Evolutionary conservation across 2,888 invertebrate species (phyloP), one percentile per base, ranked within the genome.

Genomic region (Drosophila prolongata): DNA sequence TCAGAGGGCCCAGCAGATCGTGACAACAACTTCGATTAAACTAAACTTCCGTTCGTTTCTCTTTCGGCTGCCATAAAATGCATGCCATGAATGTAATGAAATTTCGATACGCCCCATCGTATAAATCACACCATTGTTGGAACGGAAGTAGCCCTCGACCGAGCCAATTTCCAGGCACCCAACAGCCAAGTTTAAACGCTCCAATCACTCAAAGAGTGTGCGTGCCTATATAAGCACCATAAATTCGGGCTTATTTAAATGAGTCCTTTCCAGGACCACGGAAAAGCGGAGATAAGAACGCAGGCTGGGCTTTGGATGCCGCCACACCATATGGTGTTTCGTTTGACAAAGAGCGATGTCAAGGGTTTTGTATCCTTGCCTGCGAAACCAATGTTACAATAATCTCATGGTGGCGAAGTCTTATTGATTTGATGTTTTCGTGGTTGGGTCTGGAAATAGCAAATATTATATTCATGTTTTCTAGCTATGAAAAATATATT

Each of bases 21-120:
- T 80, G 84, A 73, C 86, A 87, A 75, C 70, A 81, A 83, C 78
- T 87, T 88, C 83, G 89, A 83, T 86, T 88, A 86, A 86, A 83
- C 80, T 83, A 79, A 89, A 80, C 73, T 86, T 83, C 84, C 89
- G 77, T 60, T 77, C 58, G 58, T 49, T 43, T 49, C 42, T 30
- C 42, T 44, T 46, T 27, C 10, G 54, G 44, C 54, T 50, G 57
- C 59, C 54, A 54, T 64, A 55, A 60, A 73, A 79, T 56, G 75
- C 67, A 49, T 42, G 53, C 68, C 64, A 69, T 59, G 58, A 56
- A 56, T 73, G 74, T 80, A 88, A 88, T 83, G 76, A 86, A 83
- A 83, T 88, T 80, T 84, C 67, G 67, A 75, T 77, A 74, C 54
- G 71, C 80, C 66, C 44, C 72, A 49, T 62, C 76, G 65, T 77